These are phyloP conservation scores for Acrocyrtus sp. DNA, from an alignment of 2,888 invertebrate species.

Conservation along the genomic window DNA sequence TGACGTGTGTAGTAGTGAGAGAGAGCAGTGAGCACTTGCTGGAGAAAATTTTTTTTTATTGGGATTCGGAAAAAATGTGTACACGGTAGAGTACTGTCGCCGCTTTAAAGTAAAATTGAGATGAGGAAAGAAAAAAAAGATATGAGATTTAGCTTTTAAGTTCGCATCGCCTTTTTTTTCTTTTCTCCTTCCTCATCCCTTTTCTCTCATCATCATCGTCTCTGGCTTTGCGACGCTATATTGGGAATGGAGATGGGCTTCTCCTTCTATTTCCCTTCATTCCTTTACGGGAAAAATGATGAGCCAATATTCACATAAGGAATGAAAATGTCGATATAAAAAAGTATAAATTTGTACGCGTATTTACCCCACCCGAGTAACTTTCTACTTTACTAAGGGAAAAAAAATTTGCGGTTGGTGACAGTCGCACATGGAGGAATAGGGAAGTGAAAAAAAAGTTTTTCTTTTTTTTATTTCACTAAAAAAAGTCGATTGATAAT, in stretches of 20 bases:
- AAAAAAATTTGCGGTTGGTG: slow-evolving; percentile 36
- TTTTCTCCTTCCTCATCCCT: slow-evolving; percentile 8
- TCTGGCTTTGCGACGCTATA: no score
- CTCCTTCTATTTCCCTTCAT: no score
- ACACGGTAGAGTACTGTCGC: slow-evolving; percentile 16
- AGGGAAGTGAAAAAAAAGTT: slow-evolving; percentile 44
- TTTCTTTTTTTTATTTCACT: slow-evolving; percentile 26
- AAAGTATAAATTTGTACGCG: no score
- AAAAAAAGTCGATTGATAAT: slow-evolving; percentile 28
- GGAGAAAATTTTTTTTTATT: slow-evolving; percentile 19
- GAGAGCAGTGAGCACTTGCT: slow-evolving; percentile 14
- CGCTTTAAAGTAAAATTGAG: slow-evolving; percentile 17
- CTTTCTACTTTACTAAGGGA: slow-evolving; percentile 44
- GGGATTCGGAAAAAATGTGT: no score
- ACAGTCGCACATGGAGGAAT: slow-evolving; percentile 19
- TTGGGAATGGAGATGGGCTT: no score
- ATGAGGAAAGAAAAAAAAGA: slow-evolving; percentile 24
- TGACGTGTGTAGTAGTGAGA: slow-evolving; percentile 21
- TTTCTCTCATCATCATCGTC: slow-evolving; percentile 10
- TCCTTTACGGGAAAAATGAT: slow-evolving; percentile 25
- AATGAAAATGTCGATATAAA: slow-evolving; percentile 24
- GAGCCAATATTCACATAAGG: slow-evolving; percentile 47
- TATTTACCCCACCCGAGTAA: slow-evolving; percentile 36
- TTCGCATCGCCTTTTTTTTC: slow-evolving; percentile 24
- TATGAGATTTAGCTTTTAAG: slow-evolving; percentile 51